These are phyloP conservation scores for Thecocarcelia acutangulata DNA, from an alignment of 2,888 invertebrate genomes.

Conservation along the genomic window DNA sequence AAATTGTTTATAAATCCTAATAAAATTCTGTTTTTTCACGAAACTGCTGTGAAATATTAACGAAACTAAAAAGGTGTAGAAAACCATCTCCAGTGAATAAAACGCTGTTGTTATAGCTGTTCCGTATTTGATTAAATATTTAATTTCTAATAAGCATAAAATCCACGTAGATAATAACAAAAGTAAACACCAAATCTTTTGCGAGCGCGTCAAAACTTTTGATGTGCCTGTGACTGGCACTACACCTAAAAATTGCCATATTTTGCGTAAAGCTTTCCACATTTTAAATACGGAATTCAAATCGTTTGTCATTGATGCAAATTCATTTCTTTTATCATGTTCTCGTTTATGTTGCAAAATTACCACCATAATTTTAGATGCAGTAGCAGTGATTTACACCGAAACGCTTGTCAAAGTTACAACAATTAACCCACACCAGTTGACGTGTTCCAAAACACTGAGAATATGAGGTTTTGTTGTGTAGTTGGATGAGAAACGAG, in stretches of 20 bases:
- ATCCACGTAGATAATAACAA: slow-evolving; percentile 48
- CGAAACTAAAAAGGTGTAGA: slow-evolving; percentile 51
- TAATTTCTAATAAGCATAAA: slow-evolving; percentile 35
- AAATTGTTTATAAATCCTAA: slow-evolving; percentile 39
- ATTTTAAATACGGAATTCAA: slow-evolving; percentile 21
- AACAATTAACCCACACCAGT: neutral
- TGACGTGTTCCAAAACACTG: no score
- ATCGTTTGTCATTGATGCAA: neutral
- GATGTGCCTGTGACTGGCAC: slow-evolving; percentile 53
- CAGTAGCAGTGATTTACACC: neutral
- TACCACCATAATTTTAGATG: slow-evolving; percentile 12
- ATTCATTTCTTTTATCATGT: slow-evolving; percentile 4
- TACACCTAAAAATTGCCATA: slow-evolving; percentile 65
- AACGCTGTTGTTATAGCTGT: slow-evolving; percentile 65
- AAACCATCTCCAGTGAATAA: slow-evolving; percentile 63
- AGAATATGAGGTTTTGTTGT: no score
- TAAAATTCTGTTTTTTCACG: slow-evolving; percentile 43
- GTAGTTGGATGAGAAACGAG: no score
- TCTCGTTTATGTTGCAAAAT: neutral
- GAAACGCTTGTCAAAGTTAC: neutral
- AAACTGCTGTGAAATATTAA: slow-evolving; percentile 50
- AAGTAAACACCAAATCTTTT: slow-evolving; percentile 51
- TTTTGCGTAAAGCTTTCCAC: slow-evolving; percentile 9
- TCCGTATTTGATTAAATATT: neutral
- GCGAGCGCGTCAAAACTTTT: slow-evolving; percentile 25